phyloP scores from a whole-genome alignment of 2,797 vertebrate genomes.

The Alfaro cultratus region DNA sequence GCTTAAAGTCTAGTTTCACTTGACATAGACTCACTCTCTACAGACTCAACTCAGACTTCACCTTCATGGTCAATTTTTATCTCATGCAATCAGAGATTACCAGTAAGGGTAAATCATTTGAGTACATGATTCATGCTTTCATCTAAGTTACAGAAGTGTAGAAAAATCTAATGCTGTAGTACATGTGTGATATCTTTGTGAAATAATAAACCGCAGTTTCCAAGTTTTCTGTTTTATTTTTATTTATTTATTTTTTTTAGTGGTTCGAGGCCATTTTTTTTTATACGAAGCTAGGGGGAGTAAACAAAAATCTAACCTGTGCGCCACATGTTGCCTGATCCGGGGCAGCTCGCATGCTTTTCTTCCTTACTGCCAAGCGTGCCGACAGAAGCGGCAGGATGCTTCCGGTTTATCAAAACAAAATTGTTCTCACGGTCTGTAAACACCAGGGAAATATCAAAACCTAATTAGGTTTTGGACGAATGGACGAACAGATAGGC shows the following conservation, averaged over 20 bases:
- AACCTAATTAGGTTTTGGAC: background rate
- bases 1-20: background rate
- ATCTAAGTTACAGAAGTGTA: background rate
- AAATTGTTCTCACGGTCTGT: background rate
- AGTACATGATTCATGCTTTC: background rate
- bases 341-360: background rate
- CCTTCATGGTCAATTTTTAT: background rate
- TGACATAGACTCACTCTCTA: background rate
- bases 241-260: background rate
- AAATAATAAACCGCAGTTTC: background rate
- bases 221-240: background rate
- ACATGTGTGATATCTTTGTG: background rate
- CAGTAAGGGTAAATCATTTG: background rate
- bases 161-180: background rate
- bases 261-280: background rate
- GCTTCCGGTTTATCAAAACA: background rate
- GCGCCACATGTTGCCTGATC: background rate
- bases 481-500: background rate
- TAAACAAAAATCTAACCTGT: background rate
- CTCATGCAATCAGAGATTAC: background rate
- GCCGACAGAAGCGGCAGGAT: background rate
- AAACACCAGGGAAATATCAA: background rate
- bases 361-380: background rate
- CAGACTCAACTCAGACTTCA: background rate
- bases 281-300: background rate